These are phyloP conservation scores for Sisor rabdophorus DNA, from an alignment of 2,113 vertebrate genomes.

Conservation along the genomic window DNA sequence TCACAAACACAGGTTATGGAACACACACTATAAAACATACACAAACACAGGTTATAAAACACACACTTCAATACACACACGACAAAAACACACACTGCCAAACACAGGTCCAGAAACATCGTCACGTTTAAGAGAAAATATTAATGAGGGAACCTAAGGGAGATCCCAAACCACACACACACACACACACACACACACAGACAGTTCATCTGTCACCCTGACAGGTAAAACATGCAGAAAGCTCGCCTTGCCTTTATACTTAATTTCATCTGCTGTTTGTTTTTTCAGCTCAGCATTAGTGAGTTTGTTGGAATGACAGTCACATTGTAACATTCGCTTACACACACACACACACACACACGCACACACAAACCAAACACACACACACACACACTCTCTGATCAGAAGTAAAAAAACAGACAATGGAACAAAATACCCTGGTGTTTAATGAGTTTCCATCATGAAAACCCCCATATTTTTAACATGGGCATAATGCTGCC, in stretches of 20 bases:
- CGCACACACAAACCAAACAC: conserved; percentile 15
- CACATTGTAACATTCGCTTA: neutral
- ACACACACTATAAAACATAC: too few species aligned
- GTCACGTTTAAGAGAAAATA: neutral
- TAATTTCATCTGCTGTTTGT: neutral
- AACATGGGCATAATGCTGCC: conserved; percentile 6
- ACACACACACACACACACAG: conserved; percentile 13
- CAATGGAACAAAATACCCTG: neutral
- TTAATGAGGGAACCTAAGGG: neutral
- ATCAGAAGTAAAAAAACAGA: conserved; percentile 10
- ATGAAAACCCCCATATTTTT: neutral
- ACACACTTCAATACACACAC: too few species aligned
- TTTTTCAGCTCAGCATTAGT: neutral
- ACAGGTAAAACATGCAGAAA: neutral
- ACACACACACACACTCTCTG: conserved; percentile 6
- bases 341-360: neutral
- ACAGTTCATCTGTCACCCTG: neutral
- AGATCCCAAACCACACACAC: neutral
- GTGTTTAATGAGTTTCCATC: conserved; percentile 30
- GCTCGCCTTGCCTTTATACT: neutral
- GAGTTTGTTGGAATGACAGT: conserved; percentile 2
- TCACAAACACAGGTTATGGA: too few species aligned
- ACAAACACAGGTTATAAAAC: too few species aligned
- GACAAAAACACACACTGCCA: neutral
- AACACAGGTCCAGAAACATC: neutral